Evolutionary conservation across 23 tunicate species (phyloP).

Genomic region (Diplosoma virens): DNA sequence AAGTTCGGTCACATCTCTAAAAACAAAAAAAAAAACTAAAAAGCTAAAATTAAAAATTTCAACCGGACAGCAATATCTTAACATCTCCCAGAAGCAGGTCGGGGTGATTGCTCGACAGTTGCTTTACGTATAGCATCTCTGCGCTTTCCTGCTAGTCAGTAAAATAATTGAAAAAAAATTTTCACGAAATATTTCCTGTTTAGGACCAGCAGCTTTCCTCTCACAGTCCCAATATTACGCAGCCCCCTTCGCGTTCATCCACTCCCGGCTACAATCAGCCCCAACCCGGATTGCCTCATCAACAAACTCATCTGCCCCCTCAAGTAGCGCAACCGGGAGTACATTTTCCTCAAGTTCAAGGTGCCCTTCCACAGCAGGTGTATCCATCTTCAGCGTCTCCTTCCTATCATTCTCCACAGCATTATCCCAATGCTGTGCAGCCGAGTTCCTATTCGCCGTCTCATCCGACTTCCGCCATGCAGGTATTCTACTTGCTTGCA

Average conservation of each 20-base stretch:
- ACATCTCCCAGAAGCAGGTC: too few relatives aligned
- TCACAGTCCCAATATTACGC: conserved; percentile 4
- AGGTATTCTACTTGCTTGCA: too few relatives aligned
- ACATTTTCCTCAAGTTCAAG: not conserved
- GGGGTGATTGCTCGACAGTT: too few relatives aligned
- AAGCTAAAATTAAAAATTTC: too few relatives aligned
- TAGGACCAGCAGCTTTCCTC: not conserved
- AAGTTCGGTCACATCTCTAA: too few relatives aligned
- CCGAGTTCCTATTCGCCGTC: not conserved
- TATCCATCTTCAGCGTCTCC: not conserved
- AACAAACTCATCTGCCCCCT: not conserved
- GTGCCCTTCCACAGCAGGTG: not conserved
- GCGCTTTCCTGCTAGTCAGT: too few relatives aligned
- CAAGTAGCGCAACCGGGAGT: conserved; percentile 15
- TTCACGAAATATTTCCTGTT: too few relatives aligned
- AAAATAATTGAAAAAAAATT: too few relatives aligned
- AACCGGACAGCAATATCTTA: too few relatives aligned
- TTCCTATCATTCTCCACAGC: not conserved
- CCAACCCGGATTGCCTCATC: not conserved
- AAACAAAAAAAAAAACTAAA: too few relatives aligned
- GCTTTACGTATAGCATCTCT: too few relatives aligned
- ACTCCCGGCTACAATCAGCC: conserved; percentile 13
- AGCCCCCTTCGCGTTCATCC: conserved; percentile 6
- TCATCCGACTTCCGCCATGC: not conserved
- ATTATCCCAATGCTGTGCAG: not conserved